Conservation (phyloP, 1,140 invertebrate species). For the Drosophila triauraria region DNA sequence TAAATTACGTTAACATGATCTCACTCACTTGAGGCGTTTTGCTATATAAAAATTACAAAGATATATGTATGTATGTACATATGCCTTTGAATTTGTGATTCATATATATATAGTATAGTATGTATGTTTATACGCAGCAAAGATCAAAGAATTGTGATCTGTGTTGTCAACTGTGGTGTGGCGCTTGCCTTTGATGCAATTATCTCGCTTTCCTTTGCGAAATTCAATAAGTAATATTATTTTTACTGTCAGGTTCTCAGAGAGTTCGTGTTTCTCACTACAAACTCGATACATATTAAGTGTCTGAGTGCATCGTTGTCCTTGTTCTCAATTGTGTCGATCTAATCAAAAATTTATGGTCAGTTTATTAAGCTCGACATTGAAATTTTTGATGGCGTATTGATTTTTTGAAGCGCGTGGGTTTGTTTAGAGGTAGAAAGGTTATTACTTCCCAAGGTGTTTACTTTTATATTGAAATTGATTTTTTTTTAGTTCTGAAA, state of each 20-base stretch:
- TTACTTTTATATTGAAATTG: not conserved
- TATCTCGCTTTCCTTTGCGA: conserved; percentile 29
- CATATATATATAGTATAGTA: not conserved
- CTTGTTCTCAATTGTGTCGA: conserved; percentile 53
- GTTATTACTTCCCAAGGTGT: not conserved
- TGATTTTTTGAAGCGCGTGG: conserved; percentile 23
- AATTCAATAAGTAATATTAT: conserved; percentile 25
- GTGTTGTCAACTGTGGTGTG: conserved; percentile 16
- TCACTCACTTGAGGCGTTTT: conserved; percentile 28
- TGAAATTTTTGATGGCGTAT: conserved; percentile 42
- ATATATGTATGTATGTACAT: not conserved
- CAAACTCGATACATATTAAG: conserved; percentile 12
- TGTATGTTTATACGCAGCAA: conserved; percentile 17
- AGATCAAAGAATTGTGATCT: conserved; percentile 33
- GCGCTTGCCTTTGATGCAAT: conserved; percentile 50
- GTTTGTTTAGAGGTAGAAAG: not conserved
- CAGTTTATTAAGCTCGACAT: conserved; percentile 30
- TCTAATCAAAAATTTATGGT: conserved; percentile 44
- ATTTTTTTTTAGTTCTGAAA: not conserved
- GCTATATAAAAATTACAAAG: not conserved
- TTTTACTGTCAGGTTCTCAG: conserved; percentile 1
- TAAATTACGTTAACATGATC: conserved; percentile 29
- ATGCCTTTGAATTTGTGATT: not conserved
- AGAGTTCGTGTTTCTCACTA: not conserved
- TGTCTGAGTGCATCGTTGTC: conserved; percentile 37